Percentiles rank a stretch among this genome's conserved stretches.
These are phyloP conservation scores for Lottia gigantea DNA, from an alignment of 2,888 invertebrate genomes.

Conservation along the genomic window DNA sequence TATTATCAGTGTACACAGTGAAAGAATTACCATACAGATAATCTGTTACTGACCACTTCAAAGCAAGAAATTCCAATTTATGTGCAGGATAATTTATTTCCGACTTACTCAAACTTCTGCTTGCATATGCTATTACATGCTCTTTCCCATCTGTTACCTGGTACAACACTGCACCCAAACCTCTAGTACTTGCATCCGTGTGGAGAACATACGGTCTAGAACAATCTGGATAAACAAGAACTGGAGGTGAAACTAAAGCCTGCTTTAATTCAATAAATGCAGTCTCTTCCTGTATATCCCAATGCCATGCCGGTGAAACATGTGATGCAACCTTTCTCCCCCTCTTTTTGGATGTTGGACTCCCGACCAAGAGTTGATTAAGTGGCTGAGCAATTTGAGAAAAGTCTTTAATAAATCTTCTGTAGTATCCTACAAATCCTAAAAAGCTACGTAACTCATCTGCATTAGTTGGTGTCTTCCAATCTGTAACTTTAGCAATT, in stretches of 20 bases:
- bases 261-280: no score
- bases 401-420: constrained; percentile 26
- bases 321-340: no score
- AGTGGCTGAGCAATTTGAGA: constrained; percentile 27
- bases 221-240: constrained; percentile 22
- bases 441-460: constrained; percentile 3
- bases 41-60: constrained; percentile 31
- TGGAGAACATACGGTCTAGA: constrained; percentile 25
- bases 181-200: not conserved
- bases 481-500: constrained; percentile 20
- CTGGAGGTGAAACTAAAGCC: not conserved
- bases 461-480: constrained; percentile 23
- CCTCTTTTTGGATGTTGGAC: constrained; percentile 11
- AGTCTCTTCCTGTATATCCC: no score
- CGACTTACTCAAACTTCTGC: constrained; percentile 26
- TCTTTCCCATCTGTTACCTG: constrained; percentile 20
- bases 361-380: constrained; percentile 23
- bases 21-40: constrained; percentile 23
- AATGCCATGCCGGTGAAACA: no score
- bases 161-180: constrained; percentile 29
- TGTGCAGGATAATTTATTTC: constrained; percentile 30
- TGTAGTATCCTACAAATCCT: no score
- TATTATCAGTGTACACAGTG: constrained; percentile 32
- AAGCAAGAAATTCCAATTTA: constrained; percentile 29
- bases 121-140: constrained; percentile 33